Evolutionary conservation across 64 coral and sea anemone species (phyloP), one percentile per base, ranked within the genome.

Genomic region (Catalaphyllia jardinei): DNA sequence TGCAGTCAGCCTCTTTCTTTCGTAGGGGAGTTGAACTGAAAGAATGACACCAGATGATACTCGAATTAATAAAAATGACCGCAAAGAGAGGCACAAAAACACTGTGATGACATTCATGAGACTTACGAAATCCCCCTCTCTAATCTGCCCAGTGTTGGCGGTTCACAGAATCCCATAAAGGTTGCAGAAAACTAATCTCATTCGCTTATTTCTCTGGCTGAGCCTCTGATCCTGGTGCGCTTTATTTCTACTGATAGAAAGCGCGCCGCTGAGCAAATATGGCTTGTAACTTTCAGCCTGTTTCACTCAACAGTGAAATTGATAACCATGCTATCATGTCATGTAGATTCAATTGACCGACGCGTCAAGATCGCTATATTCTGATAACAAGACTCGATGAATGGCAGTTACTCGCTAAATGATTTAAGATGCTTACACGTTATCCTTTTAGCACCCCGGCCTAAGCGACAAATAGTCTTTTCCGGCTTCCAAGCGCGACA

Each of bases 361-460:
- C 38, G 62, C 62, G 81, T 85, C 64, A 85, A 85, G 63, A 85
- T 46, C 52, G n/a, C 65, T 69, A 35, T 50, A 71, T 42, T 39
- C 60, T 83, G 80, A 83, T 69, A 83, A 83, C 31, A 16, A 77
- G 60, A 83, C 30, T 85, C 62, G n/a, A 69, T 69, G 25, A 69
- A 51, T 85, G 33, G 46, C 62, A 35, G 71, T 71, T 85, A 85
- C 81, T 50, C 38, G 81, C 62, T 85, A 85, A 85, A 85, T 85
- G 63, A 71, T 71, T 25, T 85, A 85, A 85, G 81, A 71, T 64
- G 81, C 81, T 85, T 85, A 85, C n/a, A 71, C 22, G 46, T 71
- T 69, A 85, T 67, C 81, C 81, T 85, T 85, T 85, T 85, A 85
- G 63, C 81, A 85, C 81, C 62, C 81, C 33, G 39, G 33, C 38